Evolutionary conservation across 2,888 invertebrate genomes (phyloP).

Genomic region (Lucinisca nassula): DNA sequence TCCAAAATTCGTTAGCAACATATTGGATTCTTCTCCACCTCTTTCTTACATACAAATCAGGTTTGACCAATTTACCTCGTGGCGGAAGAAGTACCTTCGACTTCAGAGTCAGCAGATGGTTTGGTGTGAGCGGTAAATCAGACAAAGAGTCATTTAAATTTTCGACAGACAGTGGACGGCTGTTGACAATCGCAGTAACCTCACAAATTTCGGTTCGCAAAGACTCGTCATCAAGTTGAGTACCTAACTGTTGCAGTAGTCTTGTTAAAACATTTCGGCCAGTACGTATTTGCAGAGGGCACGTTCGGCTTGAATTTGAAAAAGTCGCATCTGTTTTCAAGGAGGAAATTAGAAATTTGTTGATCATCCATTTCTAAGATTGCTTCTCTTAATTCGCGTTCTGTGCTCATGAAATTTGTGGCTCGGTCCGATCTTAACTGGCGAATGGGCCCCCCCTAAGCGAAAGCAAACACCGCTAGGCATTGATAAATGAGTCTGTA

Average conservation of each 20-base stretch:
- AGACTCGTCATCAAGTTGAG: slow-evolving; percentile 57
- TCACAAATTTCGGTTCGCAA: slow-evolving; percentile 65
- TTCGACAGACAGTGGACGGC: background rate
- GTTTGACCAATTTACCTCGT: slow-evolving; percentile 61
- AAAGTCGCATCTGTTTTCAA: slow-evolving; percentile 19
- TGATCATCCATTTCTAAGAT: background rate
- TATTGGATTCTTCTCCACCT: slow-evolving; percentile 68
- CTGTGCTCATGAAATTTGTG: slow-evolving; percentile 58
- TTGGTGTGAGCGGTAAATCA: background rate
- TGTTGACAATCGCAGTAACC: slow-evolving; percentile 56
- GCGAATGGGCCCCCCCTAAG: slow-evolving; percentile 39
- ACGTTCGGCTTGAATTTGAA: slow-evolving; percentile 57
- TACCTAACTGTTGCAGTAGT: slow-evolving; percentile 47
- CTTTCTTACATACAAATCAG: slow-evolving; percentile 61
- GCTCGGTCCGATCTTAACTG: slow-evolving; percentile 56
- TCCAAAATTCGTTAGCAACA: slow-evolving; percentile 70
- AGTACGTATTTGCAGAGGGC: slow-evolving; percentile 70
- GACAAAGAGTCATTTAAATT: background rate
- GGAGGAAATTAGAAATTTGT: slow-evolving; percentile 26
- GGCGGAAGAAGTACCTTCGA: slow-evolving; percentile 45
- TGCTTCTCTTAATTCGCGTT: slow-evolving; percentile 37
- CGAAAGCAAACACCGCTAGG: slow-evolving; percentile 42
- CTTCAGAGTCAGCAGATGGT: background rate
- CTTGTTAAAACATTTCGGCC: slow-evolving; percentile 57
- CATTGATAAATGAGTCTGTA: slow-evolving; percentile 58